Evolutionary conservation across 2,888 invertebrate species (phyloP).

Genomic region (Dioctria linearis): DNA sequence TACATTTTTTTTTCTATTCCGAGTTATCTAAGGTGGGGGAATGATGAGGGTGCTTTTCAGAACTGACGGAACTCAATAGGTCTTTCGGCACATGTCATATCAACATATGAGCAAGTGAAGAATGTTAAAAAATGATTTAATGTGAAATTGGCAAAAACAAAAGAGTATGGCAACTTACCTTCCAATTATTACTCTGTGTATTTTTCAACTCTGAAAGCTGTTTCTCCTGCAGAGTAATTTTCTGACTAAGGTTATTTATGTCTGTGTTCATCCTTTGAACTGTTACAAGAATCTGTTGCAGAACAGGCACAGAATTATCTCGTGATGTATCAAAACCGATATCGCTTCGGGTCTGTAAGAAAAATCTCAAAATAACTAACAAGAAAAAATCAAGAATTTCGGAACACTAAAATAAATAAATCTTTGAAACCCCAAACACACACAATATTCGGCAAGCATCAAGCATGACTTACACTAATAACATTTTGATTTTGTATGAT

Average conservation of each 20-base stretch:
- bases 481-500: conserved; percentile 43
- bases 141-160: conserved; percentile 29
- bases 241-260: conserved; percentile 65
- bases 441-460: background rate
- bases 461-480: conserved; percentile 47
- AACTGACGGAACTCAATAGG: too few species aligned
- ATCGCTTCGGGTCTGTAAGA: conserved; percentile 52
- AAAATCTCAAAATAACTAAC: conserved; percentile 10
- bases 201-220: conserved; percentile 64
- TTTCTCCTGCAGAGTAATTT: conserved; percentile 66
- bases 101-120: too few species aligned
- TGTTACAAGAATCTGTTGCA: conserved; percentile 67
- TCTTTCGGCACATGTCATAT: too few species aligned
- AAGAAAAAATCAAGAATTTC: background rate
- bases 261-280: conserved; percentile 68
- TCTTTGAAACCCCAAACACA: background rate
- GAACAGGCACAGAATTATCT: conserved; percentile 58
- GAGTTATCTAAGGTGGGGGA: too few species aligned
- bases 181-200: conserved; percentile 54
- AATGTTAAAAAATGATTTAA: background rate
- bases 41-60: too few species aligned
- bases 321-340: conserved; percentile 34
- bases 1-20: too few species aligned
- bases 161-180: conserved; percentile 50
- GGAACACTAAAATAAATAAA: background rate